Conservation (phyloP, 2,797 vertebrate species). For the Monodelphis domestica region DNA sequence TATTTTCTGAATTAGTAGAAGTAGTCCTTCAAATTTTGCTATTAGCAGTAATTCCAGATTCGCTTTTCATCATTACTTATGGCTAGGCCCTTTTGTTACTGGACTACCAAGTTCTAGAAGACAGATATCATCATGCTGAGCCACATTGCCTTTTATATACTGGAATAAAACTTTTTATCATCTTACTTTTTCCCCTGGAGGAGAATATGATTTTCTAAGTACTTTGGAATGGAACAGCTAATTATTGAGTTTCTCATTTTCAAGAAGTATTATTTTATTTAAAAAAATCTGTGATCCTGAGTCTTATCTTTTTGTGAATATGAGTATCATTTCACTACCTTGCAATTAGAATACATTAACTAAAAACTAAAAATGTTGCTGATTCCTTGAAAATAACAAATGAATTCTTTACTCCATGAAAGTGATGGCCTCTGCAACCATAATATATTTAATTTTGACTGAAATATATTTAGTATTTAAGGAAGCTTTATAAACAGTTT, state of each 20-base stretch:
- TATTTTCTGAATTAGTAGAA: background rate
- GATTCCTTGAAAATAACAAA: slow-evolving; percentile 47
- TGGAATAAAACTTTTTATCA: background rate
- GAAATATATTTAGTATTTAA: slow-evolving; percentile 40
- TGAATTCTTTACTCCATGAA: slow-evolving; percentile 39
- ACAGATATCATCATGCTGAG: background rate
- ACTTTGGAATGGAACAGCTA: background rate
- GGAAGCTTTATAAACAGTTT: slow-evolving; percentile 65
- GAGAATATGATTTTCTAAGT: background rate
- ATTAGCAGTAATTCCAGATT: background rate
- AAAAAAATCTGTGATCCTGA: background rate
- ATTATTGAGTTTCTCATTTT: background rate
- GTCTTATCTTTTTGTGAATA: slow-evolving; percentile 22
- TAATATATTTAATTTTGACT: slow-evolving; percentile 59
- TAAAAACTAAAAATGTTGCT: slow-evolving; percentile 45
- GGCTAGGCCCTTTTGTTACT: background rate
- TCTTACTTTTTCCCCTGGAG: background rate
- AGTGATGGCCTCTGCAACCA: slow-evolving; percentile 56
- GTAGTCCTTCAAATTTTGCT: background rate
- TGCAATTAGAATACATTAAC: slow-evolving; percentile 49
- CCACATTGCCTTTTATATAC: background rate
- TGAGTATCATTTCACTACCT: slow-evolving; percentile 10
- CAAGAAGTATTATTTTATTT: background rate
- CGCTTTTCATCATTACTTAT: background rate
- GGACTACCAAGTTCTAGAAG: background rate